Evolutionary conservation across 2,113 vertebrate species (phyloP).

Genomic region (Ramphastos sulfuratus): DNA sequence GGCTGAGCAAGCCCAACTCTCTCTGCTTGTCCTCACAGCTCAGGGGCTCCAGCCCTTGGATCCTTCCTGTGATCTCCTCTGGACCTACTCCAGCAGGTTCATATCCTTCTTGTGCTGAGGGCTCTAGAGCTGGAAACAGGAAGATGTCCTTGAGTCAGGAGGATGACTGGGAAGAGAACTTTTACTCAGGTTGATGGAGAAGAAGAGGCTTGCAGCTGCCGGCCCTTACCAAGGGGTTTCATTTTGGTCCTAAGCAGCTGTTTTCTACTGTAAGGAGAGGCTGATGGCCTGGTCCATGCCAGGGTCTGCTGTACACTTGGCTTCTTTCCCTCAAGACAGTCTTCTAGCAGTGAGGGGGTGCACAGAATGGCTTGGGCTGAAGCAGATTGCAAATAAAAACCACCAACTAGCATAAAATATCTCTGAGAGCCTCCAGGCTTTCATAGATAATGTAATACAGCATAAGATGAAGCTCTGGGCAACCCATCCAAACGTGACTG

Average conservation of each 20-base stretch:
- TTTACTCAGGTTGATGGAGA: not conserved
- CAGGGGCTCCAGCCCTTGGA: too few relatives aligned
- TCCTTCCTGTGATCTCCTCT: too few relatives aligned
- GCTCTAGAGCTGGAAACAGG: too few relatives aligned
- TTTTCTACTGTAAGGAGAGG: not conserved
- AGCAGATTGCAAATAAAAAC: not conserved
- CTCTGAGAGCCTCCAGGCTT: not conserved
- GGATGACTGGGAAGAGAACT: not conserved
- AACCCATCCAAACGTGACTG: accelerated
- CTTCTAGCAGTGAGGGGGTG: not conserved
- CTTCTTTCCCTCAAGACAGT: not conserved
- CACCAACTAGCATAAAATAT: not conserved
- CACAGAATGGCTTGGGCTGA: not conserved
- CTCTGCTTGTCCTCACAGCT: too few relatives aligned
- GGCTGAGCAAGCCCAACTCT: too few relatives aligned
- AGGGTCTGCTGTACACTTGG: not conserved
- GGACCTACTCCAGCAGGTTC: too few relatives aligned
- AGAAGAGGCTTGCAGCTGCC: not conserved
- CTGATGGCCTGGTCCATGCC: not conserved
- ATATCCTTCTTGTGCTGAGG: too few relatives aligned
- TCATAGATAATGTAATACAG: too few relatives aligned
- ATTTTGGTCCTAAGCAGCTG: not conserved
- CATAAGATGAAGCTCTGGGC: not conserved
- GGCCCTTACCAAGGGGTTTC: not conserved
- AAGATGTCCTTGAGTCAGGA: not conserved